Percentiles rank a stretch among this genome's conserved stretches.
phyloP scores from a whole-genome alignment of 2,888 invertebrate species.

The Cephus nigrinus region DNA sequence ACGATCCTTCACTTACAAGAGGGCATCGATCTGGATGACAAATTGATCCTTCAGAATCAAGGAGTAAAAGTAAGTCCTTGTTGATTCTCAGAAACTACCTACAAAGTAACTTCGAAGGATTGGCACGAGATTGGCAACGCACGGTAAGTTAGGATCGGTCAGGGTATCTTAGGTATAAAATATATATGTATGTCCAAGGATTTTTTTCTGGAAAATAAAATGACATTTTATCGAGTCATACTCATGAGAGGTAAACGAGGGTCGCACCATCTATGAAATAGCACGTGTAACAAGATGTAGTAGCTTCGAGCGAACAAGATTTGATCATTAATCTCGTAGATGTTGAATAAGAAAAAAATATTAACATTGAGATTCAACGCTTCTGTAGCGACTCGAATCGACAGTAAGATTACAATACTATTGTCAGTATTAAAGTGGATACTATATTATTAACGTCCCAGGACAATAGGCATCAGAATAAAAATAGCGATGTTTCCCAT shows the following conservation, averaged over 20 bases:
- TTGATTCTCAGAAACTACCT: background rate
- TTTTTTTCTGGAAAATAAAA: background rate
- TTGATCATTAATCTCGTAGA: background rate
- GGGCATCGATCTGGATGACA: background rate
- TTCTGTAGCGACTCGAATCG: background rate
- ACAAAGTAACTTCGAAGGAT: background rate
- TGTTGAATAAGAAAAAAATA: background rate
- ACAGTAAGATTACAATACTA: background rate
- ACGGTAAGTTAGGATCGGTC: background rate
- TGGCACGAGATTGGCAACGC: background rate
- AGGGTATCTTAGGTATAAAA: background rate
- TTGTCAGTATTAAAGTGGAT: background rate
- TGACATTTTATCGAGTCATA: background rate
- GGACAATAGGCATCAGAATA: background rate
- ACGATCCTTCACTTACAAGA: background rate
- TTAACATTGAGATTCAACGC: background rate
- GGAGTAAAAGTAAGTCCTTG: background rate
- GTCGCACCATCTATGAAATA: conserved; percentile 14
- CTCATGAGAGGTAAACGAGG: background rate
- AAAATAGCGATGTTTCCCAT: background rate
- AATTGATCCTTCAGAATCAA: background rate
- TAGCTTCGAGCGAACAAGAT: background rate
- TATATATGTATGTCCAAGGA: too few species aligned
- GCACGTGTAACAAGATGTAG: conserved; percentile 5
- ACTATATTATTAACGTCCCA: background rate